A percentile compares a stretch with the other conserved stretches of the same genome.
Conservation (phyloP, 2,113 vertebrate species). For the Dipodomys spectabilis region DNA sequence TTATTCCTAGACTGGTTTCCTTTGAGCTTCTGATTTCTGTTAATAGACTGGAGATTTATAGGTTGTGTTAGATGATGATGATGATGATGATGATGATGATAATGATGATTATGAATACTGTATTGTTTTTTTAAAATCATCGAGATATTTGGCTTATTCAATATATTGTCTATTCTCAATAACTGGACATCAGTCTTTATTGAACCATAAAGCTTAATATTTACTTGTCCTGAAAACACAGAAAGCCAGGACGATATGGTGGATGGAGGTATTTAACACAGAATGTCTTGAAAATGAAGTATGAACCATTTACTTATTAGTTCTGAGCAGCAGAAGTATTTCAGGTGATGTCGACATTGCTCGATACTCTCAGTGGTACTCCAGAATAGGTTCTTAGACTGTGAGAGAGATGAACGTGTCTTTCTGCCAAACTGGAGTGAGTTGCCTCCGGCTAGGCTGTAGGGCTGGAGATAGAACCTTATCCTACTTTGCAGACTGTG, state of each 20-base stretch:
- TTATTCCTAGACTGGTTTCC: conserved; percentile 4
- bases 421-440: neutral
- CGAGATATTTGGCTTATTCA: neutral
- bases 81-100: neutral
- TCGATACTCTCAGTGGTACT: neutral
- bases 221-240: conserved; percentile 46
- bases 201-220: conserved; percentile 26
- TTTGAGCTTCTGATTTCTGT: neutral
- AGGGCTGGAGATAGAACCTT: neutral
- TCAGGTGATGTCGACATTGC: neutral
- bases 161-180: neutral
- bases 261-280: neutral
- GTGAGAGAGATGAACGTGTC: neutral
- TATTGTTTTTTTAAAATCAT: neutral
- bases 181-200: neutral
- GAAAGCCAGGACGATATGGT: neutral
- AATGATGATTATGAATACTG: neutral
- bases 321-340: neutral
- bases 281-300: conserved; percentile 48
- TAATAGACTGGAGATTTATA: conserved; percentile 2
- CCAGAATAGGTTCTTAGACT: neutral
- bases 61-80: conserved; percentile 5
- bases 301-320: neutral
- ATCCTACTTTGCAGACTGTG: neutral
- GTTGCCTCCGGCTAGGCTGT: neutral